A percentile compares a stretch with the other conserved stretches of the same genome.
Evolutionary conservation across 2,113 vertebrate genomes (phyloP).

Genomic region (Parotia lawesii): DNA sequence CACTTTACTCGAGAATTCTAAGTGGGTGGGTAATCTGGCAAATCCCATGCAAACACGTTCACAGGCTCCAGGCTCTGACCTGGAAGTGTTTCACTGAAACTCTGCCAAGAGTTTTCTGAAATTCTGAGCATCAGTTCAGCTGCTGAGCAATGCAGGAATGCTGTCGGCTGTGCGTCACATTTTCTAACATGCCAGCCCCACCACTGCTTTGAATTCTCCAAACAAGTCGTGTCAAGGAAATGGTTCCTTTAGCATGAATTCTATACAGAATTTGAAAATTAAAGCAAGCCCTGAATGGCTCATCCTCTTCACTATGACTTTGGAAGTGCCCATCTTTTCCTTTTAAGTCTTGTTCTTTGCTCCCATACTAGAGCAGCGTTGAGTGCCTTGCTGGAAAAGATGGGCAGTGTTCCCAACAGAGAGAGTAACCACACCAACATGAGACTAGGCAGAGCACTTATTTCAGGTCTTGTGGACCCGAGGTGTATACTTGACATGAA

Average conservation of each 20-base stretch:
- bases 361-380: not conserved
- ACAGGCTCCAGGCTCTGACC: conserved; percentile 8
- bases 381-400: not conserved
- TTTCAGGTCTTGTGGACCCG: not conserved
- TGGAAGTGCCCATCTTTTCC: not conserved
- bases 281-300: not conserved
- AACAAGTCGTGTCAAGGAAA: not conserved
- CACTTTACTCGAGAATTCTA: not conserved
- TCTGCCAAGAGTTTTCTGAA: conserved; percentile 3
- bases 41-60: not conserved
- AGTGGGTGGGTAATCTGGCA: conserved; percentile 21
- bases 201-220: not conserved
- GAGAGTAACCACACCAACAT: rapidly evolving
- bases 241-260: not conserved
- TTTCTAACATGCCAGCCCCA: not conserved
- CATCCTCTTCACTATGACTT: not conserved
- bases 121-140: not conserved
- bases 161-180: rapidly evolving
- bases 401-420: not conserved
- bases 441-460: not conserved
- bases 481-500: not conserved
- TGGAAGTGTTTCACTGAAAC: conserved; percentile 2
- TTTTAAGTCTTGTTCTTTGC: not conserved
- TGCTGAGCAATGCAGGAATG: not conserved
- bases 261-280: not conserved